Evolutionary conservation across 2,113 vertebrate species (phyloP).

Genomic region (Syngnathoides biaculeatus): DNA sequence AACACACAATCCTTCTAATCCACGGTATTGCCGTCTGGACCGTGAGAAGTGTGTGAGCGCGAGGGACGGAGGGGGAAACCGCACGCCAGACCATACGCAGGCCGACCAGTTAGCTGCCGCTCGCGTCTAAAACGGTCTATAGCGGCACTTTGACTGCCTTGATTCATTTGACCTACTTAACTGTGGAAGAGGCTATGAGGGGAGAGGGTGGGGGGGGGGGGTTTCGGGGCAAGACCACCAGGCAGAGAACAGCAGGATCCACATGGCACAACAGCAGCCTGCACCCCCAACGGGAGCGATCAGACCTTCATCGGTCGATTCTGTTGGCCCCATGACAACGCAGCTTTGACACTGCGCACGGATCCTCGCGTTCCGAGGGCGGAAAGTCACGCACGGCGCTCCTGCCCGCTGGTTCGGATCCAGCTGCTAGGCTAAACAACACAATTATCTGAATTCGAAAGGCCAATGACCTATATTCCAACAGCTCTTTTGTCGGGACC

Average conservation of each 20-base stretch:
- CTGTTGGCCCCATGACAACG: neutral
- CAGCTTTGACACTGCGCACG: neutral
- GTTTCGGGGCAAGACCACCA: constrained; percentile 62
- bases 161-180: constrained; percentile 75
- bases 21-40: constrained; percentile 23
- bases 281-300: constrained; percentile 35
- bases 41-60: neutral
- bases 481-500: constrained; percentile 57
- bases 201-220: constrained; percentile 18
- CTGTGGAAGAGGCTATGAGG: constrained; percentile 15
- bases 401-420: constrained; percentile 16
- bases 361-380: neutral
- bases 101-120: constrained; percentile 22
- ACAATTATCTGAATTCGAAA: constrained; percentile 49
- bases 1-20: constrained; percentile 47
- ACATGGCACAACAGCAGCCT: constrained; percentile 32
- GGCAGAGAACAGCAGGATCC: constrained; percentile 47
- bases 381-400: constrained; percentile 9
- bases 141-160: constrained; percentile 46
- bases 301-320: constrained; percentile 2
- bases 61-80: neutral
- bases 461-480: constrained; percentile 59
- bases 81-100: constrained; percentile 3
- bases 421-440: constrained; percentile 29
- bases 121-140: constrained; percentile 19